Conservation (phyloP, 1,140 invertebrate genomes). For the Holotrichia oblita region DNA sequence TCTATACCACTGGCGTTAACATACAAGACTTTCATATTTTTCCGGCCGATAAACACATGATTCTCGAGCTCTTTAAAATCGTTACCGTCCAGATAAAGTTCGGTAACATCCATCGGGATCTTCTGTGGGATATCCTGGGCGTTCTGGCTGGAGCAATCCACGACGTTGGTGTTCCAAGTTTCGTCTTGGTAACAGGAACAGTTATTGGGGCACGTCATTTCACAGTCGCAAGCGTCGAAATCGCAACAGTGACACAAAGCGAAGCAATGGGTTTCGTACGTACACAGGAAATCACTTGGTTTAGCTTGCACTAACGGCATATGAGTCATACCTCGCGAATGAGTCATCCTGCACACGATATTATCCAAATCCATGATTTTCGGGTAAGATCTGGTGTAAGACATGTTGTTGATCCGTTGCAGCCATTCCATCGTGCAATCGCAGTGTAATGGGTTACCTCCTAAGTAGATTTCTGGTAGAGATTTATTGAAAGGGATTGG, state of each 20-base stretch:
- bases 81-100: conserved; percentile 91
- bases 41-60: conserved; percentile 90
- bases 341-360: conserved; percentile 84
- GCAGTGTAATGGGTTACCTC: conserved; percentile 90
- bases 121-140: conserved; percentile 80
- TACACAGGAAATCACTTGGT: conserved; percentile 87
- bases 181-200: conserved; percentile 93
- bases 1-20: conserved; percentile 88
- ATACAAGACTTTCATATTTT: conserved; percentile 86
- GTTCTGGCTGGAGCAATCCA: conserved; percentile 84
- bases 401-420: conserved; percentile 86
- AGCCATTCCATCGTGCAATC: conserved; percentile 94
- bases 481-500: conserved; percentile 73
- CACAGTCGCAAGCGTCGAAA: conserved; percentile 94
- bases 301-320: conserved; percentile 73
- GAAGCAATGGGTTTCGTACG: conserved; percentile 92
- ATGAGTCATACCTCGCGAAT: conserved; percentile 74
- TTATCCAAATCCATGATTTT: conserved; percentile 87
- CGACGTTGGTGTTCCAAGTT: conserved; percentile 91
- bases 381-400: conserved; percentile 80
- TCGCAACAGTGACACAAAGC: conserved; percentile 93
- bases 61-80: conserved; percentile 84
- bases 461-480: conserved; percentile 86
- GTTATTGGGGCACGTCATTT: conserved; percentile 92
- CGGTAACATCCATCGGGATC: conserved; percentile 93